These are phyloP conservation scores for Scaptomyza polygonia DNA, from an alignment of 2,888 invertebrate species.

Conservation along the genomic window DNA sequence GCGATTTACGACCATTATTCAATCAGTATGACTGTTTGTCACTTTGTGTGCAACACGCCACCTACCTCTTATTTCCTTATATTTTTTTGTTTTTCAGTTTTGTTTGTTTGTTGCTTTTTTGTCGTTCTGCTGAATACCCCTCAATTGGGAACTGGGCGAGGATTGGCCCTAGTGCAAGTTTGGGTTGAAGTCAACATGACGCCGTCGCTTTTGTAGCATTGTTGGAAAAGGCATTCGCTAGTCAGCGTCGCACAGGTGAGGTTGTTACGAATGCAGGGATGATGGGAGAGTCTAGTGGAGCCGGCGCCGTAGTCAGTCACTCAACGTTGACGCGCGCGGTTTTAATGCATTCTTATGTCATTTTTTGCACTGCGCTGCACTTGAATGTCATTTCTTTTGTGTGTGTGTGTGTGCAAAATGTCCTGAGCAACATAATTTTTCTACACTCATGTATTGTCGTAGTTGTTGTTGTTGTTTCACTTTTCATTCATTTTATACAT, in stretches of 20 bases:
- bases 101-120: neutral
- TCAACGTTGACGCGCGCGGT: constrained; percentile 78
- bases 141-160: neutral
- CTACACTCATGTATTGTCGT: constrained; percentile 30
- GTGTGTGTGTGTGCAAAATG: constrained; percentile 6
- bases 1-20: constrained; percentile 81
- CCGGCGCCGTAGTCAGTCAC: constrained; percentile 69
- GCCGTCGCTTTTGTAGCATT: constrained; percentile 79
- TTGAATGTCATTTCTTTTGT: constrained; percentile 71
- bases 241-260: neutral
- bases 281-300: constrained; percentile 12
- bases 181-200: constrained; percentile 72
- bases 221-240: constrained; percentile 56
- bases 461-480: constrained; percentile 44
- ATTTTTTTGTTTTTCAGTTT: neutral
- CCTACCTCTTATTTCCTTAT: constrained; percentile 6
- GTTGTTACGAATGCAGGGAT: too few species aligned
- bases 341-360: constrained; percentile 80
- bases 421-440: constrained; percentile 49
- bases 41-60: constrained; percentile 69
- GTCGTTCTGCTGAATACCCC: constrained; percentile 4
- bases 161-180: constrained; percentile 34
- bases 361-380: constrained; percentile 73
- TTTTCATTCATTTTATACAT: constrained; percentile 73
- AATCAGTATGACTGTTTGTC: constrained; percentile 80